Evolutionary conservation across 2,113 vertebrate genomes (phyloP), one percentile per base, ranked within the genome.

Genomic region (Pagrus major): DNA sequence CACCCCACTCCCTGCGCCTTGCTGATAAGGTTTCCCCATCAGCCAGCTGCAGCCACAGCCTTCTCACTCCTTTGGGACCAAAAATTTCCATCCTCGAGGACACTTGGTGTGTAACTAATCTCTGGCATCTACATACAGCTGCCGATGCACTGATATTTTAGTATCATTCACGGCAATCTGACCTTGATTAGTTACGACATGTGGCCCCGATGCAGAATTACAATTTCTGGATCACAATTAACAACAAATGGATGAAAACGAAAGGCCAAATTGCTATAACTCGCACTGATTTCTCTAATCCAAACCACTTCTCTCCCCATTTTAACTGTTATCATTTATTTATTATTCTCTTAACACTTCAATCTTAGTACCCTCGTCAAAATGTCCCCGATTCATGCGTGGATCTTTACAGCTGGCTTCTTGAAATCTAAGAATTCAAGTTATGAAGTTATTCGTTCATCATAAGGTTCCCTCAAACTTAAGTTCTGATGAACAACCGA

Each of bases 11-110:
- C 49, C 27, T 75, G 63, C 4, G 1, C 37, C 56, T 56, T 70
- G 41, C 64, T 58, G 70, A 70, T 70, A 80, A 78, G 68, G 51
- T 77, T 77, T 71, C 23, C 29, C 46, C 59, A 59, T 71, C 44
- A 66, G 33, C 21, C 72, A 71, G 71, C 59, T 77, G 67, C 66
- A 71, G 51, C 21, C 33, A 33, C 68, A 72, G 74, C 54, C 27
- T 14, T 51, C 33, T 42, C 35, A 52, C 59, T 71, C 12, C 59
- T 51, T 1, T 20, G 59, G 39, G 65, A 64, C 3, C 0, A 49
- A 63, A 61, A 39, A 64, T 71, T 47, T 71, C 41, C 33, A 56
- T 65, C 23, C 61, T 73, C 39, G 61, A 67, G 29, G 9, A 75
- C 42, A 42, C 18, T 33, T 58, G 37, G 33, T 20, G 25, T 69